Percentiles rank a stretch among this genome's conserved stretches.
These are phyloP conservation scores for Micrasema longulum DNA, from an alignment of 1,140 invertebrate species.

Conservation along the genomic window DNA sequence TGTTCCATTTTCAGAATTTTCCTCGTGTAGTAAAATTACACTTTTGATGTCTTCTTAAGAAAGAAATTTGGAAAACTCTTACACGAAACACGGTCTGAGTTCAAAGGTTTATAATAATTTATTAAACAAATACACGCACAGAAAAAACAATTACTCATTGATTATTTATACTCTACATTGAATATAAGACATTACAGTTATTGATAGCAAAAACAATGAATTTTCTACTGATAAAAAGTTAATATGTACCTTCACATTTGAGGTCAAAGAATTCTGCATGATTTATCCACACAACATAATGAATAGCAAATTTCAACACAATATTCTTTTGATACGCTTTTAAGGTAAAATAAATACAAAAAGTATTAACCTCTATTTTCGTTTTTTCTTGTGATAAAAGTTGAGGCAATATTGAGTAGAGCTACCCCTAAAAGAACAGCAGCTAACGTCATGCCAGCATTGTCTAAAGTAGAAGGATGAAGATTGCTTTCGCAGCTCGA, in stretches of 20 bases:
- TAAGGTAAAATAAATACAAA: neutral
- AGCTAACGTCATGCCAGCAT: neutral
- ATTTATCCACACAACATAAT: neutral
- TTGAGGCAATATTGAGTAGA: neutral
- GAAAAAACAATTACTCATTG: too few species aligned
- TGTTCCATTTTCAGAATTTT: too few species aligned
- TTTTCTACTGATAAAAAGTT: neutral
- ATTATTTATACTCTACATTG: too few species aligned
- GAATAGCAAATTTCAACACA: neutral
- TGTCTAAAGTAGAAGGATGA: too few species aligned
- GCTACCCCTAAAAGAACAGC: neutral
- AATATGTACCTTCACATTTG: neutral
- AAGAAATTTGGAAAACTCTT: too few species aligned
- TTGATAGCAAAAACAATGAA: too few species aligned
- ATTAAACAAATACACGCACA: too few species aligned
- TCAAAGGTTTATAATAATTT: too few species aligned
- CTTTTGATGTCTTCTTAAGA: too few species aligned
- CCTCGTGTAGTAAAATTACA: too few species aligned
- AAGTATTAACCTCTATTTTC: slow-evolving; percentile 1
- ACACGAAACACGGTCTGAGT: too few species aligned
- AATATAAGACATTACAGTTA: too few species aligned
- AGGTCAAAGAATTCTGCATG: neutral
- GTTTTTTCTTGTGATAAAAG: neutral
- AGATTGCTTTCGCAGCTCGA: neutral
- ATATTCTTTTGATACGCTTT: neutral